A percentile compares a stretch with the other conserved stretches of the same genome.
Conservation (phyloP, 2,888 invertebrate species). For the Zaprionus lineosus region DNA sequence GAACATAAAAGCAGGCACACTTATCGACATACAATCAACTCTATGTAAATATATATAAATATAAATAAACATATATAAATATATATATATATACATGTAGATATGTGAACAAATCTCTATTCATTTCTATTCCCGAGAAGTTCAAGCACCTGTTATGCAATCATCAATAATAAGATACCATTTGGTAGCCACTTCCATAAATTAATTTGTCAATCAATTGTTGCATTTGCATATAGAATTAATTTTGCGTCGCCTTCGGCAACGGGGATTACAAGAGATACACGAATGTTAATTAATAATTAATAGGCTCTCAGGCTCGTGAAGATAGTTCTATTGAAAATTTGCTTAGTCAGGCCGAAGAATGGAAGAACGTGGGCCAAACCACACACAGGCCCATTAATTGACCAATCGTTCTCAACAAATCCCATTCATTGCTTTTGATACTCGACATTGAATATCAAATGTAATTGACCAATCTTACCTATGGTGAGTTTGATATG, state of each 20-base stretch:
- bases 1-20: no score
- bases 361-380: conserved; percentile 2
- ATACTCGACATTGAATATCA: conserved; percentile 33
- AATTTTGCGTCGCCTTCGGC: conserved; percentile 1
- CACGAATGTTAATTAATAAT: conserved; percentile 37
- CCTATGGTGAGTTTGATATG: neutral
- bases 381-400: conserved; percentile 40
- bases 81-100: neutral
- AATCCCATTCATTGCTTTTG: no score
- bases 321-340: conserved; percentile 1
- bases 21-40: no score
- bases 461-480: neutral
- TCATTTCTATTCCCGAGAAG: conserved; percentile 5
- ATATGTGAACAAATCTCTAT: neutral
- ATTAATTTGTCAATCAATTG: conserved; percentile 22
- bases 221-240: conserved; percentile 16
- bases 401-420: no score
- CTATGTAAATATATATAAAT: neutral
- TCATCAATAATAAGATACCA: conserved; percentile 8
- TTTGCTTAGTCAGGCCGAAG: conserved; percentile 3
- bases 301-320: no score
- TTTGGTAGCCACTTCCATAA: conserved; percentile 12
- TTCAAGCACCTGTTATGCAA: conserved; percentile 47
- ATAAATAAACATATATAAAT: neutral
- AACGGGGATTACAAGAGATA: conserved; percentile 31